Evolutionary conservation across 2,797 vertebrate species (phyloP).

Genomic region (Pteropus rufus): DNA sequence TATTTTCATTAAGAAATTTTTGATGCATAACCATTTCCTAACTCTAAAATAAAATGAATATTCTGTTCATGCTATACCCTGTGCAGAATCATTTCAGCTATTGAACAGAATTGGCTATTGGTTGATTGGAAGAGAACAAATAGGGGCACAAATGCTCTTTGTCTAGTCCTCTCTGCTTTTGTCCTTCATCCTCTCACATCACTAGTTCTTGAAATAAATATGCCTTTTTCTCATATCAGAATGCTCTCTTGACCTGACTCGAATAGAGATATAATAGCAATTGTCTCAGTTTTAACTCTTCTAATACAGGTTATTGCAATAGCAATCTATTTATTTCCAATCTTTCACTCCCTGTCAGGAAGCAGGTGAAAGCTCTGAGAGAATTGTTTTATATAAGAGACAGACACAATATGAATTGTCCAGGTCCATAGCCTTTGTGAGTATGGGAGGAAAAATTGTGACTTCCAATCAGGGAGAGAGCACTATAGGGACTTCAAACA

Average conservation of each 20-base stretch:
- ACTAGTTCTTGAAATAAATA: neutral
- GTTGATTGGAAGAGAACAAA: neutral
- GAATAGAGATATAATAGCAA: neutral
- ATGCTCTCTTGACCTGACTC: neutral
- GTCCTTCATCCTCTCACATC: too few relatives aligned
- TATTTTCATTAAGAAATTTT: neutral
- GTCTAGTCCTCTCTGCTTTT: neutral
- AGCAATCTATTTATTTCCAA: neutral
- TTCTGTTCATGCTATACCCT: neutral
- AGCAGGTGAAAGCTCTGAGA: neutral
- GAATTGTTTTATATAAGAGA: neutral
- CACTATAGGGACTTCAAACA: neutral
- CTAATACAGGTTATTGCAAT: neutral
- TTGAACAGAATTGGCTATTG: neutral
- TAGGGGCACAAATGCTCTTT: neutral
- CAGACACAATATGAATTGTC: neutral
- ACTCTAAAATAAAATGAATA: neutral
- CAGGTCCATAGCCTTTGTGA: neutral
- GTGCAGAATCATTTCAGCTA: neutral
- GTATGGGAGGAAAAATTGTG: too few relatives aligned
- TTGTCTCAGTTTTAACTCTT: neutral
- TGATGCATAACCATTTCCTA: neutral
- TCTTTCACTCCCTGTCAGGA: neutral
- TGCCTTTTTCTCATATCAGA: neutral
- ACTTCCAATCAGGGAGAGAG: neutral